Percentiles rank a stretch among this genome's conserved stretches.
Evolutionary conservation across 2,888 invertebrate species (phyloP).

Genomic region (Spisula solida): DNA sequence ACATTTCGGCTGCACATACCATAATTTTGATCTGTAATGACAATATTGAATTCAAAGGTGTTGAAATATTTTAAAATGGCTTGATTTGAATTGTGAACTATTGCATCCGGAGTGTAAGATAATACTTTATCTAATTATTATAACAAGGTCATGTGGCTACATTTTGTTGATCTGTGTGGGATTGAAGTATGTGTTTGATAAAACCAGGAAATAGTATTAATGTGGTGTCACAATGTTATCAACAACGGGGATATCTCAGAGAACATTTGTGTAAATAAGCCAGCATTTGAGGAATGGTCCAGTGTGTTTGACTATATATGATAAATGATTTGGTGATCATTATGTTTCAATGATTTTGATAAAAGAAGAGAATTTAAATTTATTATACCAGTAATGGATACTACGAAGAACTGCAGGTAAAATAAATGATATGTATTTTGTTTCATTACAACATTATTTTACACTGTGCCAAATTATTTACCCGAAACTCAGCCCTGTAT

Average conservation of each 20-base stretch:
- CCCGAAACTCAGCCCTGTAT: too few species aligned
- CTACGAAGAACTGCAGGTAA: not conserved
- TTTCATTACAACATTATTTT: too few species aligned
- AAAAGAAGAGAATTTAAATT: not conserved
- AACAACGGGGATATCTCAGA: not conserved
- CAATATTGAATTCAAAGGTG: constrained; percentile 1
- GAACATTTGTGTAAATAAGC: not conserved
- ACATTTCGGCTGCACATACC: too few species aligned
- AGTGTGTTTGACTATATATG: not conserved
- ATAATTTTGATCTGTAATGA: not conserved
- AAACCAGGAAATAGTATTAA: constrained; percentile 1
- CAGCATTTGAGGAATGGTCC: not conserved
- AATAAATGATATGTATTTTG: not conserved
- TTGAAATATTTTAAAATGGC: not conserved
- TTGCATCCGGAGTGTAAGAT: not conserved
- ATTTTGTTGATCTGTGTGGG: not conserved
- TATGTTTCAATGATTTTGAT: not conserved
- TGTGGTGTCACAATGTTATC: not conserved
- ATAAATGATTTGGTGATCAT: not conserved
- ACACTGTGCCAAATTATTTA: too few species aligned
- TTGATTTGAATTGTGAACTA: not conserved
- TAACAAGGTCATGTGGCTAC: not conserved
- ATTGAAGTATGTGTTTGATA: not conserved
- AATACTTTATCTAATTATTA: not conserved
- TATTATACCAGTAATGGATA: not conserved